phyloP scores from a whole-genome alignment of 2,888 invertebrate species.

The Lumbricus terrestris region DNA sequence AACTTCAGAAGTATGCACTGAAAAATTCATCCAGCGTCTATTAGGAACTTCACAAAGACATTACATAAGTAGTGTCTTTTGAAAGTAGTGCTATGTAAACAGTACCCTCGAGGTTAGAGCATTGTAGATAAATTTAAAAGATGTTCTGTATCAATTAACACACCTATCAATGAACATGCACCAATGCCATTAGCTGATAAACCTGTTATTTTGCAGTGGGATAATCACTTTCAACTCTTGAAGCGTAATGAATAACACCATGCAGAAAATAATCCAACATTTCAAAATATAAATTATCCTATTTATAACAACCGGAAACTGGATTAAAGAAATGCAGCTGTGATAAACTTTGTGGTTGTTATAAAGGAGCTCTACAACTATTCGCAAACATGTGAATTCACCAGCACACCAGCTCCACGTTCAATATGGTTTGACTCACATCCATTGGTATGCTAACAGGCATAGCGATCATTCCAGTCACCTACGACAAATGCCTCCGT shows the following conservation, averaged over 20 bases:
- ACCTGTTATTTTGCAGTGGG: not conserved
- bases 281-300: not conserved
- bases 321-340: not conserved
- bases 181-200: not conserved
- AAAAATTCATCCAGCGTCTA: too few species aligned
- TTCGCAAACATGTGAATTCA: not conserved
- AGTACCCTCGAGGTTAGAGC: not conserved
- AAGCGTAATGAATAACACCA: not conserved
- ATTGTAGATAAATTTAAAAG: not conserved
- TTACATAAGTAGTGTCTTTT: too few species aligned
- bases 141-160: not conserved
- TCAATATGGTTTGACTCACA: not conserved
- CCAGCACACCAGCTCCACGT: not conserved
- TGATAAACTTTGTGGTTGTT: not conserved
- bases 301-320: not conserved
- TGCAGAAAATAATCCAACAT: not conserved
- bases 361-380: not conserved
- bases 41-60: too few species aligned
- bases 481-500: not conserved
- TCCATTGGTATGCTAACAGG: not conserved
- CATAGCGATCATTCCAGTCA: not conserved
- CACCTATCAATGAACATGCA: not conserved
- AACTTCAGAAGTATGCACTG: not conserved
- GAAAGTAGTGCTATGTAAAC: not conserved
- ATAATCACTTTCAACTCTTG: not conserved